Conservation (phyloP, 2,797 vertebrate genomes). For the Simalia tracyae region DNA sequence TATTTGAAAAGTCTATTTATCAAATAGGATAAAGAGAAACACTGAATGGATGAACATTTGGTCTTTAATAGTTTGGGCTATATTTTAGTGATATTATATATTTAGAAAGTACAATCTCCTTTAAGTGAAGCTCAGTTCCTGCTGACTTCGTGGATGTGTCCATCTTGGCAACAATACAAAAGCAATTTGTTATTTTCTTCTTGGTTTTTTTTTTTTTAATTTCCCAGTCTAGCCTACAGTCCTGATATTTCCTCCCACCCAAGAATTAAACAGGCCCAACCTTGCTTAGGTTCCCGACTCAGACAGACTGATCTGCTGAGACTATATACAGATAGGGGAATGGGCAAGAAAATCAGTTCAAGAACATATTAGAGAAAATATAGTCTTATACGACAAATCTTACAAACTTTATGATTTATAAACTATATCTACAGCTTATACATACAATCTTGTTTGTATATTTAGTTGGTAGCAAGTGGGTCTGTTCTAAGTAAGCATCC, state of each 20-base stretch:
- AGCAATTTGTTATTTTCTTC: no score
- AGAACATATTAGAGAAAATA: background rate
- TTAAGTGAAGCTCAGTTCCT: no score
- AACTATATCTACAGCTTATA: background rate
- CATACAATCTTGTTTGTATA: background rate
- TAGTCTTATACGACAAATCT: background rate
- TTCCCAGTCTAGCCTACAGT: background rate
- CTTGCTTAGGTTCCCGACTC: background rate
- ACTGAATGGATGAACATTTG: background rate
- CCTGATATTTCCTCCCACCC: background rate
- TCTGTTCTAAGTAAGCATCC: background rate
- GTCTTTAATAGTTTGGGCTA: background rate
- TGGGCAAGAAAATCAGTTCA: background rate
- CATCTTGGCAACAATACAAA: no score
- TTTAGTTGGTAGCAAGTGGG: background rate
- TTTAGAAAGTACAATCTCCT: no score
- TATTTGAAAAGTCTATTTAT: background rate
- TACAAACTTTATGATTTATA: background rate
- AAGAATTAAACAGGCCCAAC: background rate
- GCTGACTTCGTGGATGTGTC: no score
- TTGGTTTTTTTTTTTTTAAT: background rate
- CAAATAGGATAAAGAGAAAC: background rate
- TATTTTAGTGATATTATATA: background rate
- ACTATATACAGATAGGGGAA: background rate
- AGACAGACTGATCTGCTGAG: background rate